Base-by-base conservation (phyloP, 1,140 invertebrate genomes). In the Planococcus citri region DNA sequence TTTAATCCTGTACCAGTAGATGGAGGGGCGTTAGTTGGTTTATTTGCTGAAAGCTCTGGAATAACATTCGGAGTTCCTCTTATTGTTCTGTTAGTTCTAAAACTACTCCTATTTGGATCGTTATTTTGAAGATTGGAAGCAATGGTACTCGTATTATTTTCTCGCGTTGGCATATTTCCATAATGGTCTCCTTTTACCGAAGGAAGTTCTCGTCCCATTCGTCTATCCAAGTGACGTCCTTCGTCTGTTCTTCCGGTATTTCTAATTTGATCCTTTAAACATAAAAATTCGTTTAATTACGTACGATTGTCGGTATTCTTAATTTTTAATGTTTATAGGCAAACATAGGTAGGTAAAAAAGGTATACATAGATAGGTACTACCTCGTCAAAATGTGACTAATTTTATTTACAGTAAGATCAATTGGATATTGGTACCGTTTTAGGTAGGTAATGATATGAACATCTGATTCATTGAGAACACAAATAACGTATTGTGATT, bases 181-280 rank as follows among this genome's bases (percentile, higher is more conserved):
- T 64, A 64, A 12, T 24, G 60, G 22, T 64, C 60, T 64, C 60
- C 60, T 27, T 27, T 64, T 4, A 64, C 10, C 2, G 21, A 25
- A 24, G 60, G 60, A 25, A 27, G 60, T 64, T 64, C 60, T 22
- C 60, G 21, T 6, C 60, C 60, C 3, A 2, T 25, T 64, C 25
- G 9, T 27, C 78, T 77, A 76, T 78, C 64, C 76, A 75, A 68
- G 77, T 38, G 78, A 78, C 58, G 79, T 78, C 67, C 76, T 76
- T 2, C 76, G 76, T 73, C 79, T 77, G 24, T 51, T 78, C 60
- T 64, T 25, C 3, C 22, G 4, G 3, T 2, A 25, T 64, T 64
- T 17, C 60, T 64, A 24, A 64, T 24, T 27, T 64, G 60, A 64
- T 64, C 60, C 60, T 64, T 24, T 25, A 64, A 64, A 64, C 21